A percentile compares a stretch with the other conserved stretches of the same genome.
Conservation (phyloP, 2,888 invertebrate genomes). For the Eulithis testata region DNA sequence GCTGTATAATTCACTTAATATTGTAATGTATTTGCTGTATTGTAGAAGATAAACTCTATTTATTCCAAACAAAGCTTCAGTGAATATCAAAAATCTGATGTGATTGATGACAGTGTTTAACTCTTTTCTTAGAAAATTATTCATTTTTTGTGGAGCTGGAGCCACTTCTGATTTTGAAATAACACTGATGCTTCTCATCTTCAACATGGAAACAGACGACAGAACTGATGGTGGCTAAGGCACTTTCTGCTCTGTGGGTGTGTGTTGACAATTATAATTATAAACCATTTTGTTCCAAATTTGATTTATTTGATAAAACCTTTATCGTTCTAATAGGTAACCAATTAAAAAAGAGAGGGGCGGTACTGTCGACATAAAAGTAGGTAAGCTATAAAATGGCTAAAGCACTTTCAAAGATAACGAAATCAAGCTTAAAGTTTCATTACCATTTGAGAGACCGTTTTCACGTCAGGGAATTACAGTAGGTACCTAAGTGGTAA, state of each 20-base stretch:
- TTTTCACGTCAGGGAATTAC: no score
- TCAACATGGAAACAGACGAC: constrained; percentile 11
- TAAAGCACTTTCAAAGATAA: no score
- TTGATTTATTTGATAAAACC: constrained; percentile 15
- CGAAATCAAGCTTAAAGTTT: no score
- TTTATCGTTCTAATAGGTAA: constrained; percentile 40
- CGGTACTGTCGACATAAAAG: no score
- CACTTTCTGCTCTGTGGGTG: no score
- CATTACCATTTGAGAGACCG: no score
- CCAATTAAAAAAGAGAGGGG: no score
- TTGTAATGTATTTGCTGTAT: constrained; percentile 40
- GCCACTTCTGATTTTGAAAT: constrained; percentile 55
- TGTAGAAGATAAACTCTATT: constrained; percentile 55
- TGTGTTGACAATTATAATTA: no score
- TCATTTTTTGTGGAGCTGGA: constrained; percentile 24
- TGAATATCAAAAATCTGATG: constrained; percentile 46
- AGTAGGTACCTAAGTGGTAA: no score
- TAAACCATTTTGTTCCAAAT: constrained; percentile 1
- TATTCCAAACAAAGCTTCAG: constrained; percentile 51
- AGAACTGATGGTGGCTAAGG: constrained; percentile 12
- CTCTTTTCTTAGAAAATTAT: constrained; percentile 31
- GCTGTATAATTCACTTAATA: constrained; percentile 31
- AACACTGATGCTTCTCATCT: constrained; percentile 41
- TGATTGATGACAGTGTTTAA: constrained; percentile 42
- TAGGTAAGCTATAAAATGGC: no score